Percentiles rank a stretch among this genome's conserved stretches.
These are phyloP conservation scores for Alca torda DNA, from an alignment of 2,797 vertebrate species.

Conservation along the genomic window DNA sequence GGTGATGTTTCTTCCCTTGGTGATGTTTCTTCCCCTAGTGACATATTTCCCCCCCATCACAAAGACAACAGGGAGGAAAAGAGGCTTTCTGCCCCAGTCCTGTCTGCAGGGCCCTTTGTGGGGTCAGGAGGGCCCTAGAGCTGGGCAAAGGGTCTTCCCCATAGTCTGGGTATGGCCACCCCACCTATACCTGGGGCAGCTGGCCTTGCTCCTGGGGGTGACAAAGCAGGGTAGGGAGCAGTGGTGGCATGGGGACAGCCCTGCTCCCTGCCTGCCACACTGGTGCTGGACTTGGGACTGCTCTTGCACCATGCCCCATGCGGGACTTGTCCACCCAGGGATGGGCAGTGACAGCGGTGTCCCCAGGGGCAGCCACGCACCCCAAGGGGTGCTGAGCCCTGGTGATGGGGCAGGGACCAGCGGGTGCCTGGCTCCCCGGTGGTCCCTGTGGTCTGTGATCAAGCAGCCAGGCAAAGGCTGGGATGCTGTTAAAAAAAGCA, in stretches of 20 bases:
- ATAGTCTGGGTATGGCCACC: background rate
- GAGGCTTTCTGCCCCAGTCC: background rate
- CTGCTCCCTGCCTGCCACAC: background rate
- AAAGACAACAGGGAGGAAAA: background rate
- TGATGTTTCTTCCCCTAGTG: background rate
- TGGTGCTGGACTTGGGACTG: background rate
- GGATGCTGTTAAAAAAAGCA: background rate
- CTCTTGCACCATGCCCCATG: rapidly evolving
- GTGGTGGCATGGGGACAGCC: background rate
- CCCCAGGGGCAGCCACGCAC: rapidly evolving
- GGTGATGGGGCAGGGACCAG: background rate
- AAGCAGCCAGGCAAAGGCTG: background rate
- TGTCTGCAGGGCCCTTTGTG: background rate
- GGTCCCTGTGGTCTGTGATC: background rate
- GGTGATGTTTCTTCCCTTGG: background rate
- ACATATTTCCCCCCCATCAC: background rate
- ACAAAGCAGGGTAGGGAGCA: background rate
- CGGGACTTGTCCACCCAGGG: background rate
- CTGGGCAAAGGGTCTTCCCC: background rate
- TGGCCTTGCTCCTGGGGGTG: background rate
- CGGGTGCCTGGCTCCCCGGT: rapidly evolving
- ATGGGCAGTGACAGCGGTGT: background rate
- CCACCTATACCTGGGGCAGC: background rate
- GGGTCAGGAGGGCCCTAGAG: background rate
- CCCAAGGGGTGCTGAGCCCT: background rate